Evolutionary conservation across 2,113 vertebrate genomes (phyloP).

Genomic region (Ictalurus punctatus): DNA sequence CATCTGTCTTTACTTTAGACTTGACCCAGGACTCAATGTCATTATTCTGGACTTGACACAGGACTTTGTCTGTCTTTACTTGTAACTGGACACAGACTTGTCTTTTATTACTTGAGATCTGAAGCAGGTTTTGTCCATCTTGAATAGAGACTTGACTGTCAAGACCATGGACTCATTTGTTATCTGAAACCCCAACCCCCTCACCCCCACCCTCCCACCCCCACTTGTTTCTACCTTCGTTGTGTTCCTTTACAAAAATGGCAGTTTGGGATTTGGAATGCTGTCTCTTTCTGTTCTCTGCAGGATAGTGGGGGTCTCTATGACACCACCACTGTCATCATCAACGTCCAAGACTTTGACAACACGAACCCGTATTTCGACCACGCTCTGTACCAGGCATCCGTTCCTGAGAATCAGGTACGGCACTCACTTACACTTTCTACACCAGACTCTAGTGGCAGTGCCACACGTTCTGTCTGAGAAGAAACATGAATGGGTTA

Average conservation of each 20-base stretch:
- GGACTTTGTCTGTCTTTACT: neutral
- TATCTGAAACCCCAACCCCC: no score
- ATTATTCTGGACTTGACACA: neutral
- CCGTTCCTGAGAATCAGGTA: conserved; percentile 73
- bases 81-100: neutral
- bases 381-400: conserved; percentile 66
- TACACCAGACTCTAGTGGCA: neutral
- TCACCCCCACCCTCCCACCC: no score
- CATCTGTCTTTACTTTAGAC: neutral
- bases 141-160: neutral
- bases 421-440: conserved; percentile 12
- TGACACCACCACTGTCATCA: conserved; percentile 59
- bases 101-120: neutral
- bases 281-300: neutral
- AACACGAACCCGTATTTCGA: conserved; percentile 78
- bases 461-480: neutral
- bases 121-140: neutral
- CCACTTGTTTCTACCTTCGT: neutral
- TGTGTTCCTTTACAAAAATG: neutral
- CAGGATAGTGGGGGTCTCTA: conserved; percentile 53
- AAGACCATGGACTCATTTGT: neutral
- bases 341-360: conserved; percentile 72
- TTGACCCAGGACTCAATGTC: neutral
- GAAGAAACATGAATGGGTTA: neutral
- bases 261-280: neutral